Evolutionary conservation across 2,797 vertebrate genomes (phyloP), one percentile per base, ranked within the genome.

Genomic region (Novumbra hubbsi): DNA sequence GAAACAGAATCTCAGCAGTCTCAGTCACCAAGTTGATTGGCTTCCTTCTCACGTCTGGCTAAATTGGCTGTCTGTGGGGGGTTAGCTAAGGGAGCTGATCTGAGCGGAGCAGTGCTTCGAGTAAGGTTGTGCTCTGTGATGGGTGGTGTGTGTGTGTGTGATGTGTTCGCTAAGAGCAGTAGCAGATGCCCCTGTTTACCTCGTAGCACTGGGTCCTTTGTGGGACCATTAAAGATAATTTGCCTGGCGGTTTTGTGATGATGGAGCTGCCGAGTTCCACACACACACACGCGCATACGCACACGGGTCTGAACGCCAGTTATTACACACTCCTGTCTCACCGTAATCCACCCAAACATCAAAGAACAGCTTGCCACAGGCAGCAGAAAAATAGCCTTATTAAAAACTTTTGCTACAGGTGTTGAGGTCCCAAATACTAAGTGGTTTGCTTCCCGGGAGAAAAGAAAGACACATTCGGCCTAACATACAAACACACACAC

Each of bases 391-490:
- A 80, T 66, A 28, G 62, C 74, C 73, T 48, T 66, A 79, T 77
- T 84, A 88, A 88, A 75, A 76, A 24, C 6, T 66, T 77, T 78
- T 82, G 73, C 82, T 78, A 76, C 78, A 84, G 76, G 83, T 85
- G 85, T 77, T 81, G 77, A 76, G 69, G 78, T 76, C 60, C 71
- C 73, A 78, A 78, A 76, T 85, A 87, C 86, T 82, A 81, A 86
- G 78, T 78, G 30, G 64, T 66, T 41, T 69, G 67, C 65, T 73
- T n/a, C 63, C 19, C 24, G 48, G 45, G 48, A 34, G 41, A 9
- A 45, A 45, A 12, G n/a, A n/a, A 27, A 67, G 17, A 21, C 11
- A 14, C 41, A 45, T 38, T 38, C 34, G 4, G 34, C 34, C 41
- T 1, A 45, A 14, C 41, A 12, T 45, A 12, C 34, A 15, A 24